These are phyloP conservation scores for Athetis lepigone DNA, from an alignment of 2,888 invertebrate genomes.

Conservation along the genomic window DNA sequence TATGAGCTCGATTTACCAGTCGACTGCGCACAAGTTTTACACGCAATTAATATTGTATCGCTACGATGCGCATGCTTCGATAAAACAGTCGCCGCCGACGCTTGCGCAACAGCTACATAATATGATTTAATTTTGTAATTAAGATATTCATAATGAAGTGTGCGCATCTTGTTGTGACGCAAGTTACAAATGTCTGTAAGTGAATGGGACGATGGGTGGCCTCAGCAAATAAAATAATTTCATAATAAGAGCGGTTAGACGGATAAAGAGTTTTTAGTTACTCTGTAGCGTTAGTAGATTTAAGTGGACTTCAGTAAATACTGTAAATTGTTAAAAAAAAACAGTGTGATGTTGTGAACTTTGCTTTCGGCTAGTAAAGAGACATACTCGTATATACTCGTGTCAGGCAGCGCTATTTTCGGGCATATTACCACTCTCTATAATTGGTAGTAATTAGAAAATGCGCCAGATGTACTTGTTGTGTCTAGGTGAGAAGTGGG, in stretches of 20 bases:
- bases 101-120: conserved; percentile 30
- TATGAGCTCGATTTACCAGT: conserved; percentile 63
- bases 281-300: background rate
- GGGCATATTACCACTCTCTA: conserved; percentile 29
- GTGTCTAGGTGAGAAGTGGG: conserved; percentile 65
- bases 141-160: conserved; percentile 50
- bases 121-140: conserved; percentile 58
- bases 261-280: background rate
- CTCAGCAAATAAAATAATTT: conserved; percentile 20
- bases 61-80: conserved; percentile 53
- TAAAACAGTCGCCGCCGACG: conserved; percentile 32
- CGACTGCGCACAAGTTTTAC: conserved; percentile 51
- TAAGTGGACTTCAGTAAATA: no score
- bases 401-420: no score
- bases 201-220: conserved; percentile 31
- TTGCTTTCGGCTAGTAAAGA: no score
- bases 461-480: conserved; percentile 54
- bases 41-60: conserved; percentile 72
- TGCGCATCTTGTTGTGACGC: conserved; percentile 44
- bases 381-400: no score
- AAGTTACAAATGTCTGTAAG: conserved; percentile 31
- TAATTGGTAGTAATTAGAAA: conserved; percentile 52
- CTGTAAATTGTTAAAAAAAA: no score
- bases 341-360: no score
- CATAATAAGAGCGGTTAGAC: conserved; percentile 14